Conservation (phyloP, 92 coral and sea anemone genomes). For the Hydrozoanthus gracilis region DNA sequence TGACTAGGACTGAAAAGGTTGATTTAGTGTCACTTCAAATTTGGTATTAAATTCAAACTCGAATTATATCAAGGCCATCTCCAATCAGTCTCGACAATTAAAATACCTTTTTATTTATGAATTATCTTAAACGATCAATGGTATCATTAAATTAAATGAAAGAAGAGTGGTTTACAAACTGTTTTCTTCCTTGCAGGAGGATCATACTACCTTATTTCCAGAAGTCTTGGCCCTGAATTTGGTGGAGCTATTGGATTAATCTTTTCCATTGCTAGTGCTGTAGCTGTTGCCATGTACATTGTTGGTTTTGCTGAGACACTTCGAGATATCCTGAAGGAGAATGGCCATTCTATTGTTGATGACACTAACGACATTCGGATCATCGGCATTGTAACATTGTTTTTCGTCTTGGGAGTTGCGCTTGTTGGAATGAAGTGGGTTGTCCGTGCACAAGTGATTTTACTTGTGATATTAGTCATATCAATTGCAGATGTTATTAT, state of each 20-base stretch:
- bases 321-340: constrained; percentile 79
- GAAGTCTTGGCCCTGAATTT: constrained; percentile 99
- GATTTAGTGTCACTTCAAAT: too few species aligned
- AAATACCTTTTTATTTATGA: too few species aligned
- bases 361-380: constrained; percentile 94
- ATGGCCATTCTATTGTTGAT: constrained; percentile 80
- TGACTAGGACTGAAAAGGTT: too few species aligned
- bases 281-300: constrained; percentile 95
- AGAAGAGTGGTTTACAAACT: background rate
- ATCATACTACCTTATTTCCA: constrained; percentile 89
- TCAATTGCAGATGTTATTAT: constrained; percentile 88
- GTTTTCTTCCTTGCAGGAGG: constrained; percentile 70
- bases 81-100: too few species aligned
- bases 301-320: constrained; percentile 99
- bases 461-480: constrained; percentile 74
- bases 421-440: constrained; percentile 96
- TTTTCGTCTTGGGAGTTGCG: constrained; percentile 84
- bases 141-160: background rate
- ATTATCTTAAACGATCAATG: too few species aligned
- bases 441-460: constrained; percentile 86
- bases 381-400: constrained; percentile 84
- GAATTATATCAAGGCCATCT: too few species aligned
- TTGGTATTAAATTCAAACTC: too few species aligned
- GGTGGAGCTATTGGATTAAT: constrained; percentile 99
- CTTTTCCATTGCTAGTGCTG: constrained; percentile 96